Conservation (phyloP, 1,140 invertebrate species). For the Manduca sexta region DNA sequence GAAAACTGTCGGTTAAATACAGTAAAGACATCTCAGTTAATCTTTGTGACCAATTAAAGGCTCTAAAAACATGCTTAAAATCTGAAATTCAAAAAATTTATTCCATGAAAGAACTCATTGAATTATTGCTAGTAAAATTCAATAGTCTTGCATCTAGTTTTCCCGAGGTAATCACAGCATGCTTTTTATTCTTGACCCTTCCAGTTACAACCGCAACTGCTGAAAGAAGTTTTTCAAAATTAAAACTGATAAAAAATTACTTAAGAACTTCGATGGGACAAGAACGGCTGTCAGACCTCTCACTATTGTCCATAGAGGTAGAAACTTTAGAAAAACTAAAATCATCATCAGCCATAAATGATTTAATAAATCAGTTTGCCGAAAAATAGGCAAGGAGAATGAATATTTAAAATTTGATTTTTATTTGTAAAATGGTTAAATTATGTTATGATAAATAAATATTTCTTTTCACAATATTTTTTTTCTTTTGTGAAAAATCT, state of each 20-base stretch:
- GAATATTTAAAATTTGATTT: neutral
- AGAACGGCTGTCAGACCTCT: slow-evolving; percentile 6
- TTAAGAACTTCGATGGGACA: slow-evolving; percentile 24
- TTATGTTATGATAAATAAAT: too few relatives aligned
- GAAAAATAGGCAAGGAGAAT: slow-evolving; percentile 19
- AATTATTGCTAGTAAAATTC: slow-evolving; percentile 37
- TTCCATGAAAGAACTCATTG: slow-evolving; percentile 25
- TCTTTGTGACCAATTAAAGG: slow-evolving; percentile 22
- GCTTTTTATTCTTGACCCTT: slow-evolving; percentile 40
- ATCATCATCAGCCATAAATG: slow-evolving; percentile 21
- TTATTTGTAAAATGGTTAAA: too few relatives aligned
- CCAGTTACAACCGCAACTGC: slow-evolving; percentile 31
- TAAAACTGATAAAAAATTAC: slow-evolving; percentile 35
- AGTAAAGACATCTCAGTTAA: slow-evolving; percentile 22
- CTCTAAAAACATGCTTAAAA: slow-evolving; percentile 20
- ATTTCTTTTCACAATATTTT: too few relatives aligned
- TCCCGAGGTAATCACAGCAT: slow-evolving; percentile 37
- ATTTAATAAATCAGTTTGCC: slow-evolving; percentile 19
- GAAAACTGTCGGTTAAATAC: slow-evolving; percentile 25
- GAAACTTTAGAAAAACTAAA: slow-evolving; percentile 25
- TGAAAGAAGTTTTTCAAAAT: slow-evolving; percentile 36
- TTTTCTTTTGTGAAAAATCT: too few relatives aligned
- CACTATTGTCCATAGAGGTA: slow-evolving; percentile 19
- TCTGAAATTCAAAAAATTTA: slow-evolving; percentile 20
- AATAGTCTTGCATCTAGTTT: slow-evolving; percentile 36